Conservation (phyloP, 1,140 invertebrate species). For the Heliconius congener region DNA sequence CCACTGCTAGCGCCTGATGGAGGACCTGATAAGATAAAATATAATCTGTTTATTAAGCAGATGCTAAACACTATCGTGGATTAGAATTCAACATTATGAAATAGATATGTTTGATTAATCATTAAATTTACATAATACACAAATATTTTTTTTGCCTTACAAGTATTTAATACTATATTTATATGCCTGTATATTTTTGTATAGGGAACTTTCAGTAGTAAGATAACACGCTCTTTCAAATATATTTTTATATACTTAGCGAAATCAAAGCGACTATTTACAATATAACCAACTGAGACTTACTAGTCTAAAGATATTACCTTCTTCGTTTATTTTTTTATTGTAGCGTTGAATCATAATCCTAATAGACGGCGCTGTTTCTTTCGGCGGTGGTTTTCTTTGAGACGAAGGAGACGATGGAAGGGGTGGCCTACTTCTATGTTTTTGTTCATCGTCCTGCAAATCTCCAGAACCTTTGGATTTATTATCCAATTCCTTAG, state of each 20-base stretch:
- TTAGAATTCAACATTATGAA: too few species aligned
- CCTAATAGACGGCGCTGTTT: conserved; percentile 84
- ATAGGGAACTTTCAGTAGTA: too few species aligned
- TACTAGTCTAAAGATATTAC: not conserved
- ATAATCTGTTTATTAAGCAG: conserved; percentile 10
- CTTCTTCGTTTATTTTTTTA: conserved; percentile 80
- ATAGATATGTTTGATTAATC: too few species aligned
- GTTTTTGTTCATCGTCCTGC: conserved; percentile 64
- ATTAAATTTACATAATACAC: too few species aligned
- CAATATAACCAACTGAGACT: conserved; percentile 18
- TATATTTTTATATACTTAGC: too few species aligned
- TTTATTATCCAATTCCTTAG: conserved; percentile 14
- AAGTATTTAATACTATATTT: too few species aligned
- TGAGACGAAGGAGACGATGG: conserved; percentile 82
- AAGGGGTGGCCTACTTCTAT: conserved; percentile 76
- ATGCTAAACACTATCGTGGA: too few species aligned
- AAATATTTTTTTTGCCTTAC: too few species aligned
- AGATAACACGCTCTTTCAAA: too few species aligned
- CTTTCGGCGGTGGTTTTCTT: conserved; percentile 81
- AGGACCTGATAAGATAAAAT: conserved; percentile 46
- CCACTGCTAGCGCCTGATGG: conserved; percentile 81
- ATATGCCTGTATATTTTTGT: too few species aligned
- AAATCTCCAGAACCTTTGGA: conserved; percentile 63
- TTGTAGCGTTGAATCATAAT: conserved; percentile 87
- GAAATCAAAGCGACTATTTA: too few species aligned